Evolutionary conservation across 1,140 invertebrate genomes (phyloP), one percentile per base, ranked within the genome.

Genomic region (Drosophila sucinea): DNA sequence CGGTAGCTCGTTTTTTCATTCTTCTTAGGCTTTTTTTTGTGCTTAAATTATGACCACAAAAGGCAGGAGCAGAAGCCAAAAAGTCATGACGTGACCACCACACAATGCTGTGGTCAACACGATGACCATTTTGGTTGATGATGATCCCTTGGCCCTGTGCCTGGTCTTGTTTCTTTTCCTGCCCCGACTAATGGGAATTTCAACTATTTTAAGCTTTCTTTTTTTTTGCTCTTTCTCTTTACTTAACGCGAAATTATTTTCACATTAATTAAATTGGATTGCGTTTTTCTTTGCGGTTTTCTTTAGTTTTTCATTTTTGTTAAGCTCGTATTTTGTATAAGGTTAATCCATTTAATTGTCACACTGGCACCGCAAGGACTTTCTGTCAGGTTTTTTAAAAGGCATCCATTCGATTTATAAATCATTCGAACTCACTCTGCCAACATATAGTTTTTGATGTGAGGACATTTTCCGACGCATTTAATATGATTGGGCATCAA

Each of bases 41-140:
- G 66, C 66, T 60, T 44, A 77, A 77, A 77, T 77, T 76, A 77
- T 77, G 73, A 77, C 73, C 74, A 70, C 67, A 67, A 47, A 51
- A 68, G 44, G 23, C 23, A 51, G 23, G 25, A 27, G 35, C 70
- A 76, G 68, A 71, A 61, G 63, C 67, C 73, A 82, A 85, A 82
- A 87, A 66, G 72, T 79, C 79, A 86, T 73, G 76, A 77, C 67
- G 84, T 89, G 80, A 89, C 84, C 83, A 70, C 73, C 83, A 72
- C 73, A 87, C 70, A 83, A 89, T 89, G 73, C 67, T 77, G 83
- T 77, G 74, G 75, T 74, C 71, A 64, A 66, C 47, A 67, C 54
- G 67, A 75, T 57, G 67, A 64, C 56, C 73, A 76, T 40, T 66
- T 60, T 38, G n/a, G 25, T 44, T 44, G n/a, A 32, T 55, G 57